Percentiles rank a stretch among this genome's conserved stretches.
Evolutionary conservation across 2,113 vertebrate genomes (phyloP).

Genomic region (Oxygymnocypris stewartii): DNA sequence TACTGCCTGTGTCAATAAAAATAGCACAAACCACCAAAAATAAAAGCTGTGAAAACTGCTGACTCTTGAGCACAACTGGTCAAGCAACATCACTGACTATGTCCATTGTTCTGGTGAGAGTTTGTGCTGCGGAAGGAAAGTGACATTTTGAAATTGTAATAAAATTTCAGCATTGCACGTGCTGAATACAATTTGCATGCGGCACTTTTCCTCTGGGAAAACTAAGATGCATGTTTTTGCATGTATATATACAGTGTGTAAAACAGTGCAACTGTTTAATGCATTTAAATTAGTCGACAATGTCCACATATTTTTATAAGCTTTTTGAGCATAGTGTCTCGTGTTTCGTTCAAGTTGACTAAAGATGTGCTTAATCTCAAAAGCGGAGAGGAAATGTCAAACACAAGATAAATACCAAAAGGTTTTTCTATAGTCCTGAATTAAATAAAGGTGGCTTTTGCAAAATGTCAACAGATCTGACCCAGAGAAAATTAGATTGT

Average conservation of each 20-base stretch:
- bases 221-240: background rate
- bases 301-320: background rate
- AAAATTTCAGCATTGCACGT: background rate
- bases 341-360: background rate
- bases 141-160: background rate
- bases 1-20: conserved; percentile 29
- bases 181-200: background rate
- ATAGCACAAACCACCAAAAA: conserved; percentile 19
- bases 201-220: background rate
- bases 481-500: conserved; percentile 26
- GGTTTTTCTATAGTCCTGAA: conserved; percentile 15
- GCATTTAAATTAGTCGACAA: background rate
- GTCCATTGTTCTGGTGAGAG: conserved; percentile 13
- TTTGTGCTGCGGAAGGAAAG: background rate
- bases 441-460: conserved; percentile 26
- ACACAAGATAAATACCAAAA: conserved; percentile 42
- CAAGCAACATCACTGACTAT: conserved; percentile 11
- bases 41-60: conserved; percentile 2
- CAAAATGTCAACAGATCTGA: conserved; percentile 40
- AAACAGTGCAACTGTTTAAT: background rate
- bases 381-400: conserved; percentile 26
- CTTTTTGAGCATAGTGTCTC: background rate
- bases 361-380: conserved; percentile 10
- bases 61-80: background rate
- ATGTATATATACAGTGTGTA: background rate